Conservation (phyloP, 2,113 vertebrate genomes). For the Halcyon senegalensis region DNA sequence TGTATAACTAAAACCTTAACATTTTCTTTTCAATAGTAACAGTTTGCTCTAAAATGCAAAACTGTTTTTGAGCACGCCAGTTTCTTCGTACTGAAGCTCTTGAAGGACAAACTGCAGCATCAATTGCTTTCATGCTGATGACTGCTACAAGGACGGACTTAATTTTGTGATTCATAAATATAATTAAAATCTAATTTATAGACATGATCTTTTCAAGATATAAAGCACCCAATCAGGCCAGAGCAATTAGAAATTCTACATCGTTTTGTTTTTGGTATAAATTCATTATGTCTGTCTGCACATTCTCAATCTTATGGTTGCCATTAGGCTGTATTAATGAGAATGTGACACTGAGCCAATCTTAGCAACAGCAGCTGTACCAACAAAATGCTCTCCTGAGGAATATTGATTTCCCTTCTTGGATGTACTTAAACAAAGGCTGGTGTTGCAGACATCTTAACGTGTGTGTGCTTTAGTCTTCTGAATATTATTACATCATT, state of each 20-base stretch:
- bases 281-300: background rate
- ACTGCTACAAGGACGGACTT: background rate
- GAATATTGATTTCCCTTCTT: conserved; percentile 43
- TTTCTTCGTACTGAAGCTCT: background rate
- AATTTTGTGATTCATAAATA: conserved; percentile 13
- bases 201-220: background rate
- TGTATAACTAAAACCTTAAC: background rate
- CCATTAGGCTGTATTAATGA: conserved; percentile 35
- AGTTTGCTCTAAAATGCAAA: background rate
- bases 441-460: conserved; percentile 1
- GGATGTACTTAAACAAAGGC: conserved; percentile 43
- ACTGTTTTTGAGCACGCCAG: rapidly evolving
- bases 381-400: conserved; percentile 27
- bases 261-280: conserved; percentile 1
- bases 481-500: background rate
- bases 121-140: background rate
- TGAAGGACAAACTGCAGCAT: background rate
- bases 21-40: background rate
- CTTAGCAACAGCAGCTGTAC: conserved; percentile 21
- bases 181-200: background rate
- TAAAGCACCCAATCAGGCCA: background rate
- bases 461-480: background rate
- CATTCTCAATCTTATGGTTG: background rate
- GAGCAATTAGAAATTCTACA: background rate
- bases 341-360: conserved; percentile 16